Conservation (phyloP, 2,113 vertebrate species). For the Mungos mungo region DNA sequence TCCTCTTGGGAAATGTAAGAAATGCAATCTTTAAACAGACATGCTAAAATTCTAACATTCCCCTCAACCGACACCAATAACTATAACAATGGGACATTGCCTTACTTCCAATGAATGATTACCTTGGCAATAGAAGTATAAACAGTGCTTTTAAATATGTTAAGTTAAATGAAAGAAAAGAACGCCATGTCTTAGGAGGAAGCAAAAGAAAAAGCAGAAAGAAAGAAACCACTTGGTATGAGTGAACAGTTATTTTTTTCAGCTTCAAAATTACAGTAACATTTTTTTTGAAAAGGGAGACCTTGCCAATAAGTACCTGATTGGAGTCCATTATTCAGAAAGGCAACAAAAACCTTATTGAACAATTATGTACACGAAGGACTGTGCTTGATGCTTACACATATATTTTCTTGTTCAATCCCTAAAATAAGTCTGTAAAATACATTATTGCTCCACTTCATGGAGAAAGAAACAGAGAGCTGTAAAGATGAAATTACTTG, state of each 20-base stretch:
- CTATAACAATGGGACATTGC: constrained; percentile 31
- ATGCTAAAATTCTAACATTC: constrained; percentile 59
- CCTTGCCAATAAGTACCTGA: not conserved
- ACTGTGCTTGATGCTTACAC: not conserved
- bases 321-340: not conserved
- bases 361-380: not conserved
- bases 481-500: not conserved
- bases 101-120: constrained; percentile 53
- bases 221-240: not conserved
- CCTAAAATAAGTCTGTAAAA: constrained; percentile 17
- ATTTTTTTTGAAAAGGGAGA: not conserved
- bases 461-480: not conserved
- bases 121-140: constrained; percentile 31
- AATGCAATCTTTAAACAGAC: constrained; percentile 46
- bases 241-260: constrained; percentile 24
- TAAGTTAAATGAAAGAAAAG: constrained; percentile 46
- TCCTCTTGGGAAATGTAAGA: constrained; percentile 50
- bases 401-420: not conserved
- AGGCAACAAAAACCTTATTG: not conserved
- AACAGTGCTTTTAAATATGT: constrained; percentile 50
- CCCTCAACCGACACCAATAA: constrained; percentile 25
- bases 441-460: not conserved
- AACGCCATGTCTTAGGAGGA: constrained; percentile 25
- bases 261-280: constrained; percentile 48
- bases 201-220: constrained; percentile 37